Conservation (phyloP, 2,888 invertebrate genomes). For the Coleophora deauratella region DNA sequence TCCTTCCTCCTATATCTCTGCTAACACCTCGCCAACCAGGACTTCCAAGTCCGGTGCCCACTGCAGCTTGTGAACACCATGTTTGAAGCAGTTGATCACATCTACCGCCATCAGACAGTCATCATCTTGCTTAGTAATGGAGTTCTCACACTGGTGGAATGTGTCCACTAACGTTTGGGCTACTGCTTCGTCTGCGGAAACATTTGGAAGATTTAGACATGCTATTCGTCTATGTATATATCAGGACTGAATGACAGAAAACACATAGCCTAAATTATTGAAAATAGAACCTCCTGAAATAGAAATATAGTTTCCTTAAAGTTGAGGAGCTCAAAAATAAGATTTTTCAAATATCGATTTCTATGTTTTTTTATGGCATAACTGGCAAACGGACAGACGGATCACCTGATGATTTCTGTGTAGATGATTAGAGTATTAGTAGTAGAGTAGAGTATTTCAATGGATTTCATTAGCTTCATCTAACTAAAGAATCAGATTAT, state of each 20-base stretch:
- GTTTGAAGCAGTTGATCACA: slow-evolving; percentile 42
- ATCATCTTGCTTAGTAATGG: slow-evolving; percentile 16
- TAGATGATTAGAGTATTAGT: too few relatives aligned
- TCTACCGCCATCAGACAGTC: slow-evolving; percentile 29
- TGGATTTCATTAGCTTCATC: too few relatives aligned
- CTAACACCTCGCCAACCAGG: slow-evolving; percentile 33
- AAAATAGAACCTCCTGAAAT: not conserved
- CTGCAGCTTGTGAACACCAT: slow-evolving; percentile 40
- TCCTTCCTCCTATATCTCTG: slow-evolving; percentile 24
- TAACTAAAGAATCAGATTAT: too few relatives aligned
- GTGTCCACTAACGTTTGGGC: slow-evolving; percentile 35
- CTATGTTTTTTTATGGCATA: too few relatives aligned
- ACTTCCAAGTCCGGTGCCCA: slow-evolving; percentile 43
- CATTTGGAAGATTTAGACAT: not conserved
- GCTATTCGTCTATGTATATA: too few relatives aligned
- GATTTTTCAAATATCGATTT: not conserved
- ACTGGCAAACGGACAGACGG: too few relatives aligned
- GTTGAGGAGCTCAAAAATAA: not conserved
- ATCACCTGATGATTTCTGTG: too few relatives aligned
- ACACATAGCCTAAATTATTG: too few relatives aligned
- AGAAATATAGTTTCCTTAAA: not conserved
- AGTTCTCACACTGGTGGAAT: slow-evolving; percentile 32
- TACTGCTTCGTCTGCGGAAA: slow-evolving; percentile 33
- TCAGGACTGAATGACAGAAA: too few relatives aligned
- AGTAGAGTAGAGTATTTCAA: too few relatives aligned